Conservation (phyloP, 2,888 invertebrate species). For the Proisotoma minuta region DNA sequence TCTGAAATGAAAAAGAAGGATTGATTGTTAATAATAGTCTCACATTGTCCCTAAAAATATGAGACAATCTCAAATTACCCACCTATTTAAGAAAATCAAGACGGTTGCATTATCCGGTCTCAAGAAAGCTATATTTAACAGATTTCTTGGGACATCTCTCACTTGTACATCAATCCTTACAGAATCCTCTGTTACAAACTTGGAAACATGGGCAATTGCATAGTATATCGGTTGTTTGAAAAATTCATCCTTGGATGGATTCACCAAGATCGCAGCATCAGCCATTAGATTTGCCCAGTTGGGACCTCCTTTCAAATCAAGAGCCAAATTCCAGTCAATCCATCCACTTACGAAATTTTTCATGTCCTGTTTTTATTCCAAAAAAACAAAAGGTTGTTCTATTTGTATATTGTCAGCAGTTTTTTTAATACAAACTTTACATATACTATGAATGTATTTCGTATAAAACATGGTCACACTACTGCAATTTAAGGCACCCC, state of each 20-base stretch:
- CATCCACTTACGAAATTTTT: constrained; percentile 66
- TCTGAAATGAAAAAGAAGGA: constrained; percentile 20
- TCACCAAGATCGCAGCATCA: constrained; percentile 72
- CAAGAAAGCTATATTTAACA: constrained; percentile 55
- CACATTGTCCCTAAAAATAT: background rate
- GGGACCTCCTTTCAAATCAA: constrained; percentile 59
- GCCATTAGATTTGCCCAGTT: constrained; percentile 73
- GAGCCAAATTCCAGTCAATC: constrained; percentile 85
- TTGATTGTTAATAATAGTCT: background rate
- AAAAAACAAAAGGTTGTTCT: no score
- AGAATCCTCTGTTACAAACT: constrained; percentile 64
- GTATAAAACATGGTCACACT: no score
- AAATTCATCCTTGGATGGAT: constrained; percentile 62
- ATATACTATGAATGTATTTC: no score
- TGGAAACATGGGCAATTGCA: constrained; percentile 69
- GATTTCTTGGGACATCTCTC: constrained; percentile 48
- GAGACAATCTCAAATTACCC: constrained; percentile 7
- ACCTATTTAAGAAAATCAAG: constrained; percentile 57
- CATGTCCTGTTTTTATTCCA: constrained; percentile 43
- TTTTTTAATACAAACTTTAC: no score
- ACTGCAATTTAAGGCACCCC: no score
- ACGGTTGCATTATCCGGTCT: constrained; percentile 54
- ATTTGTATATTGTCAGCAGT: constrained; percentile 10
- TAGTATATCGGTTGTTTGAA: constrained; percentile 79
- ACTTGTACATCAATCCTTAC: constrained; percentile 49